These are phyloP conservation scores for Chelonoidis abingdonii DNA, from an alignment of 2,113 vertebrate genomes.

Conservation along the genomic window DNA sequence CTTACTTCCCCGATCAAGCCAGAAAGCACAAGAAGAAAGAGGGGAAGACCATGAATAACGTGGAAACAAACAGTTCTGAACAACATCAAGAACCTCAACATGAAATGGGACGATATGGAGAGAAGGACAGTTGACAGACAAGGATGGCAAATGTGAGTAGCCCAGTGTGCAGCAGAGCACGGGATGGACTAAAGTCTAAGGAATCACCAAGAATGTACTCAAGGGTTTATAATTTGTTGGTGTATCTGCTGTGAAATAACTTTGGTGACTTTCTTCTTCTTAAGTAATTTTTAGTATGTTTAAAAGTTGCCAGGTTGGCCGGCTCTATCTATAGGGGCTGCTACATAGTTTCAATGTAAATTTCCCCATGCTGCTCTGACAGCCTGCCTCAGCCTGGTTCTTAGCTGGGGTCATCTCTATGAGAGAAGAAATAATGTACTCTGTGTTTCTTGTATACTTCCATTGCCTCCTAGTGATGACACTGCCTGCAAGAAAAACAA, in stretches of 20 bases:
- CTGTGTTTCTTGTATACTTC: not conserved
- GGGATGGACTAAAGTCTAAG: too few relatives aligned
- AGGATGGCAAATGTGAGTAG: too few relatives aligned
- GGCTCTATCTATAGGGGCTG: rapidly evolving
- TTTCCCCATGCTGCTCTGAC: not conserved
- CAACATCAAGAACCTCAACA: too few relatives aligned
- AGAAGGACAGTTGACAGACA: too few relatives aligned
- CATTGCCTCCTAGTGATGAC: not conserved
- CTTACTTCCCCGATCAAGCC: too few relatives aligned
- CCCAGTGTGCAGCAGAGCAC: too few relatives aligned
- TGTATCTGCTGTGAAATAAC: not conserved
- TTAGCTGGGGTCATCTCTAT: not conserved
- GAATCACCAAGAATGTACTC: not conserved
- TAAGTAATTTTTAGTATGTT: not conserved
- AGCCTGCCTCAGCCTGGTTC: not conserved
- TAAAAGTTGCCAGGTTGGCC: not conserved
- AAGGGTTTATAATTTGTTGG: not conserved
- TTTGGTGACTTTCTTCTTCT: not conserved
- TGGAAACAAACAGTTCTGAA: too few relatives aligned
- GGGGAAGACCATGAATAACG: too few relatives aligned
- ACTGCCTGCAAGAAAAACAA: not conserved
- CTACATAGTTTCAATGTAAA: too few relatives aligned
- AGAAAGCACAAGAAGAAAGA: too few relatives aligned
- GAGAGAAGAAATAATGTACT: not conserved
- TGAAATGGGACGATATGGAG: too few relatives aligned